Percentiles rank a stretch among this genome's conserved stretches.
Conservation (phyloP, 2,113 vertebrate species). For the Strix uralensis region DNA sequence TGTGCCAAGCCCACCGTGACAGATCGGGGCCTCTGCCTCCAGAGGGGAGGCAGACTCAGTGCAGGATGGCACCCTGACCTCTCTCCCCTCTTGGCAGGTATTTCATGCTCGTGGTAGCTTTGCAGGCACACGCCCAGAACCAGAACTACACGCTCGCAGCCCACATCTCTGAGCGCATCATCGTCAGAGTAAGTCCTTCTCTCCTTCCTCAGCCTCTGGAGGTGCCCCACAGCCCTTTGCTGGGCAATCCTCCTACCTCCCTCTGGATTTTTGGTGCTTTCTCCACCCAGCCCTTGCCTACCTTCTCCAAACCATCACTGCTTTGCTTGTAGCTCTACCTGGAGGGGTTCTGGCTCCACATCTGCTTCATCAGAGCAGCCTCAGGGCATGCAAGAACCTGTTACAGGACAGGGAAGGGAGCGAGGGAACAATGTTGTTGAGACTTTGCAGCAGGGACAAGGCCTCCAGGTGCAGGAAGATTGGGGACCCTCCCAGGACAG, state of each 20-base stretch:
- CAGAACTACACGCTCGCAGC: slow-evolving; percentile 95
- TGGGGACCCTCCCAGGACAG: no score
- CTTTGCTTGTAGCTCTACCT: background rate
- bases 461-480: background rate
- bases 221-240: background rate
- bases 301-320: background rate
- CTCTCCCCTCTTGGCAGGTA: slow-evolving; percentile 77
- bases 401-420: background rate
- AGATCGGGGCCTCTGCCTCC: background rate
- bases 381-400: background rate
- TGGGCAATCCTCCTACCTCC: background rate
- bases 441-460: background rate
- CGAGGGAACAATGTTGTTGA: background rate
- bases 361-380: background rate
- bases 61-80: background rate
- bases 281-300: background rate
- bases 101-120: slow-evolving; percentile 97
- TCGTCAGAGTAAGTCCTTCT: slow-evolving; percentile 86
- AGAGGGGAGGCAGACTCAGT: rapidly evolving
- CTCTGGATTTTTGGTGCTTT: background rate
- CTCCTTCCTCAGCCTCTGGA: background rate
- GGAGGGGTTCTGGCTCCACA: background rate
- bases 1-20: background rate
- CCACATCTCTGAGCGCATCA: slow-evolving; percentile 97
- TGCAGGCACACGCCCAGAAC: slow-evolving; percentile 93